Conservation (phyloP, 2,113 vertebrate species). For the Turnix velox region DNA sequence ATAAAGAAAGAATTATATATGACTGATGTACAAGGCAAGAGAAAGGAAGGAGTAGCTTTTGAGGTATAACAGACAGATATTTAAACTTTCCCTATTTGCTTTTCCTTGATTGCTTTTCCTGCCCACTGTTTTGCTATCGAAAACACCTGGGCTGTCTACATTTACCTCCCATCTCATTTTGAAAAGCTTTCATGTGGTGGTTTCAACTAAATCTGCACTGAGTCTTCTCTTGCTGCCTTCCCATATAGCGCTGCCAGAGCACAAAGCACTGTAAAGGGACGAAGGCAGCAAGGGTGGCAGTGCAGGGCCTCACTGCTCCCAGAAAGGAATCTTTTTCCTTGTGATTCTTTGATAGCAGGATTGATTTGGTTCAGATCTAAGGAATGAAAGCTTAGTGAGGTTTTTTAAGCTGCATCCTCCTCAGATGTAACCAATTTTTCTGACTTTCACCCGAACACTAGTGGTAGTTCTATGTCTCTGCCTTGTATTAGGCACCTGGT, state of each 20-base stretch:
- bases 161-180: accelerated
- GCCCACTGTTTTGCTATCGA: background rate
- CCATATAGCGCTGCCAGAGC: background rate
- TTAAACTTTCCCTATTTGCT: background rate
- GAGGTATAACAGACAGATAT: background rate
- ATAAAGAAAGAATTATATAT: accelerated
- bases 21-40: background rate
- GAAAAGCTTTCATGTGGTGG: accelerated
- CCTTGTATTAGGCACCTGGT: background rate
- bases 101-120: background rate
- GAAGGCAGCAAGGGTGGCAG: background rate
- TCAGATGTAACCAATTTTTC: background rate
- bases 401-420: background rate
- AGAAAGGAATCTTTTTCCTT: background rate
- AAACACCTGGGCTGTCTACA: background rate
- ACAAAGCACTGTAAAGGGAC: background rate
- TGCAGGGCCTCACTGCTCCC: background rate
- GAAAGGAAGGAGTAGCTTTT: background rate
- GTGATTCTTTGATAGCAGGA: background rate
- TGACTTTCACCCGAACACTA: background rate
- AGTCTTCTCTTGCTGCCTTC: background rate
- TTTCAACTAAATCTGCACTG: background rate
- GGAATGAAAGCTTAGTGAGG: background rate
- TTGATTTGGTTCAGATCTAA: background rate
- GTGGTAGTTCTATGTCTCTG: background rate